These are phyloP conservation scores for Scleropages formosus DNA, from an alignment of 2,797 vertebrate genomes.

Conservation along the genomic window DNA sequence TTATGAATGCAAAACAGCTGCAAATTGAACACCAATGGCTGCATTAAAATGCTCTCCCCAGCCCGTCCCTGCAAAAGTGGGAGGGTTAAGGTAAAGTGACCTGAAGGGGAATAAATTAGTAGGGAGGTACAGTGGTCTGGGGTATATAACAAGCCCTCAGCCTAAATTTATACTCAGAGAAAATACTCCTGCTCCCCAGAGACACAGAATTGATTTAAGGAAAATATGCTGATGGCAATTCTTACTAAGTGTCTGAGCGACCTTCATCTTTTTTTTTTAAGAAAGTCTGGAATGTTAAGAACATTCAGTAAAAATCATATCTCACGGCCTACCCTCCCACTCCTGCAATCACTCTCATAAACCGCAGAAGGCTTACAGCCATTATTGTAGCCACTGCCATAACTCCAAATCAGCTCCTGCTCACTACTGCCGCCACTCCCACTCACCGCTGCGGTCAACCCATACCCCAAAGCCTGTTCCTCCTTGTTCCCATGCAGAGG, in stretches of 20 bases:
- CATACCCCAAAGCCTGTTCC: slow-evolving; percentile 1
- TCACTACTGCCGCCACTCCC: not conserved
- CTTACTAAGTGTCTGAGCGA: not conserved
- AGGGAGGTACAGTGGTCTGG: not conserved
- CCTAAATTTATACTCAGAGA: not conserved
- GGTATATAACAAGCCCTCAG: not conserved
- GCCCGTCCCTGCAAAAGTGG: not conserved
- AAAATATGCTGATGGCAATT: slow-evolving; percentile 14
- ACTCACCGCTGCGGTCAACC: slow-evolving; percentile 20
- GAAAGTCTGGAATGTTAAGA: slow-evolving; percentile 23
- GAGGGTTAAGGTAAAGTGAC: not conserved
- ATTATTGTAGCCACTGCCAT: too few relatives aligned
- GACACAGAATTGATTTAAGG: slow-evolving; percentile 13
- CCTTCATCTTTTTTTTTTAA: not conserved
- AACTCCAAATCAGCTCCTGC: too few relatives aligned
- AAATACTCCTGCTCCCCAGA: not conserved
- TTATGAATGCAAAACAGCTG: not conserved
- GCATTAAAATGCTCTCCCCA: not conserved
- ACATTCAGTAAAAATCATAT: not conserved
- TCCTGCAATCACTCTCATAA: not conserved
- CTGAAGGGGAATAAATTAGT: not conserved
- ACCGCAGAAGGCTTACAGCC: too few relatives aligned
- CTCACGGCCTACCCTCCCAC: not conserved
- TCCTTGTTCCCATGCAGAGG: not conserved
- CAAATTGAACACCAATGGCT: not conserved